These are phyloP conservation scores for Onychorhynchus coronatus DNA, from an alignment of 2,113 vertebrate species.

Conservation along the genomic window DNA sequence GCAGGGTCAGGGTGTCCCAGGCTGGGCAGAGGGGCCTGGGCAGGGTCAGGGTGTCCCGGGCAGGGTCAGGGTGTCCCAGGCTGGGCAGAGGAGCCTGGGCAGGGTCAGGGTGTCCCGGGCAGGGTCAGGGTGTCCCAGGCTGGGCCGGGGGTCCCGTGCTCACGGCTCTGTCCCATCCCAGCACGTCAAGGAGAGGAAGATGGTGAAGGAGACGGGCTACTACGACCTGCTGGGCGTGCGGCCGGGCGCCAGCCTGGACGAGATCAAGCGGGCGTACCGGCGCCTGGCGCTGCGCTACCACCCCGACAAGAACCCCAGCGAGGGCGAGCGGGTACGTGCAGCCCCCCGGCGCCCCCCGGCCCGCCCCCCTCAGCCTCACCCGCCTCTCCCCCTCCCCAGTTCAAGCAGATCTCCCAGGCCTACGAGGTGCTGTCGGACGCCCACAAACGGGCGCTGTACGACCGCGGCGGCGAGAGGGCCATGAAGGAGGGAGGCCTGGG, in stretches of 20 bases:
- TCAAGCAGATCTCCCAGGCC: too few species aligned
- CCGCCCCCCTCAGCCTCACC: accelerated
- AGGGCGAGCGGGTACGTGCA: constrained; percentile 82
- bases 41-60: too few species aligned
- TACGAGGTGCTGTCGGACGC: constrained; percentile 65
- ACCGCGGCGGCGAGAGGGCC: constrained; percentile 60
- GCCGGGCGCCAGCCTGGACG: constrained; percentile 58
- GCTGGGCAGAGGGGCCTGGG: too few species aligned
- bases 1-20: too few species aligned
- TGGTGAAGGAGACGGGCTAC: constrained; percentile 71
- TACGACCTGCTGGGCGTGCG: constrained; percentile 66
- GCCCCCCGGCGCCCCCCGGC: accelerated
- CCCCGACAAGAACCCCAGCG: constrained; percentile 92
- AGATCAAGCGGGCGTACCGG: constrained; percentile 92
- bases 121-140: neutral
- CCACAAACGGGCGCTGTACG: constrained; percentile 58
- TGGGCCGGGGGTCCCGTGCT: too few species aligned
- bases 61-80: too few species aligned
- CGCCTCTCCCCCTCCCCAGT: too few species aligned
- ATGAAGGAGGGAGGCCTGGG: constrained; percentile 49
- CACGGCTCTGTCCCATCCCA: neutral
- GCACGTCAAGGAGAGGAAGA: neutral
- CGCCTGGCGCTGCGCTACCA: constrained; percentile 90
- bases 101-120: accelerated
- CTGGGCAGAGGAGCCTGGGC: too few species aligned